A percentile compares a stretch with the other conserved stretches of the same genome.
Conservation (phyloP, 2,113 vertebrate genomes). For the Pleuronectes platessa region DNA sequence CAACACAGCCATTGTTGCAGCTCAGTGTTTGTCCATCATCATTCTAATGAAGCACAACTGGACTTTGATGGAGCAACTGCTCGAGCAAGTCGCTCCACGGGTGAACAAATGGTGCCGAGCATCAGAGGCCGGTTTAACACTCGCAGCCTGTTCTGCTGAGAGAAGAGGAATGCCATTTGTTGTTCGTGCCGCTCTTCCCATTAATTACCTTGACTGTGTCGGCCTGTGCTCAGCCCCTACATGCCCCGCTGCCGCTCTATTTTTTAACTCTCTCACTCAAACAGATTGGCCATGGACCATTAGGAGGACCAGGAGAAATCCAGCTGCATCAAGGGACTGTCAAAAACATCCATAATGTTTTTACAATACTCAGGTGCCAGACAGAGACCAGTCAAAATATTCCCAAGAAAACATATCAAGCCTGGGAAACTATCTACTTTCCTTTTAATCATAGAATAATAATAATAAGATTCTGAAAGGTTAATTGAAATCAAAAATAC, state of each 20-base stretch:
- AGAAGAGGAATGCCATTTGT: conserved; percentile 24
- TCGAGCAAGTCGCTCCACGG: not conserved
- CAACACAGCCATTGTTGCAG: conserved; percentile 33
- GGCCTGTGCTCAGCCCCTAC: not conserved
- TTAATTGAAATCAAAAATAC: too few species aligned
- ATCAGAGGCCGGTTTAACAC: conserved; percentile 42
- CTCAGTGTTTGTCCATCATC: conserved; percentile 16
- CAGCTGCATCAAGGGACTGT: too few species aligned
- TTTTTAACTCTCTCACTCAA: not conserved
- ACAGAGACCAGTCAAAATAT: not conserved
- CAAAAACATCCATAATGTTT: not conserved
- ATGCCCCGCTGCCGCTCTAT: not conserved
- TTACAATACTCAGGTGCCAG: too few species aligned
- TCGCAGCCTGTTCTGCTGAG: conserved; percentile 30
- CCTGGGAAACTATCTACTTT: too few species aligned
- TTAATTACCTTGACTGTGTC: not conserved
- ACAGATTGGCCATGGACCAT: not conserved
- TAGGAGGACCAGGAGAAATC: not conserved
- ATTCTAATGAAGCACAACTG: conserved; percentile 26
- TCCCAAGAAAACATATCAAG: not conserved
- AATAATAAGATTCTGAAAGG: too few species aligned
- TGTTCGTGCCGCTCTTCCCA: not conserved
- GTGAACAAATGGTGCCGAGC: conserved; percentile 49
- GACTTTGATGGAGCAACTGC: conserved; percentile 51
- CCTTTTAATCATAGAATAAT: too few species aligned